phyloP scores from a whole-genome alignment of 2,113 vertebrate species.

The Plectropomus leopardus region DNA sequence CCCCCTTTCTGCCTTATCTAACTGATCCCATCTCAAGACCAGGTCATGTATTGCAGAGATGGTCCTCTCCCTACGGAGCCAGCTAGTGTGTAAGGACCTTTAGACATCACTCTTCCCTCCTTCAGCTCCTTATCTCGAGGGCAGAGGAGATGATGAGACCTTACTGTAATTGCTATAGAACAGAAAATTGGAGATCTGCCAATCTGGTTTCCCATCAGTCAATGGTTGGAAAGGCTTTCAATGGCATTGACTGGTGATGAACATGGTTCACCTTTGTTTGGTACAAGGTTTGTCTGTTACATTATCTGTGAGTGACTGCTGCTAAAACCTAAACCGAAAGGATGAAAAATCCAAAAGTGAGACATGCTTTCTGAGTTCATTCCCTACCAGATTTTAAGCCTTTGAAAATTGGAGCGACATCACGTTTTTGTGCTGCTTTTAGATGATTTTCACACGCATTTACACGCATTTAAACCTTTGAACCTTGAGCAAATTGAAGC shows the following conservation, averaged over 20 bases:
- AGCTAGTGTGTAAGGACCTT: slow-evolving; percentile 23
- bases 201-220: slow-evolving; percentile 66
- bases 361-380: background rate
- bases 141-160: slow-evolving; percentile 35
- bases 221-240: slow-evolving; percentile 46
- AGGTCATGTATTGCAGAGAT: slow-evolving; percentile 23
- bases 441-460: too few relatives aligned
- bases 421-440: too few relatives aligned
- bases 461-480: too few relatives aligned
- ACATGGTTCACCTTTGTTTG: slow-evolving; percentile 36
- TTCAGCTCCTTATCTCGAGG: slow-evolving; percentile 45
- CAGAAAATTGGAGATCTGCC: slow-evolving; percentile 58
- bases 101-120: slow-evolving; percentile 23
- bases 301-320: slow-evolving; percentile 16
- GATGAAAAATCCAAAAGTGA: background rate
- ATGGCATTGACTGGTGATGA: slow-evolving; percentile 27
- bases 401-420: too few relatives aligned
- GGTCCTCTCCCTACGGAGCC: slow-evolving; percentile 1
- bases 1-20: background rate
- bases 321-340: background rate
- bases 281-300: slow-evolving; percentile 18
- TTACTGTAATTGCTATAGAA: slow-evolving; percentile 63
- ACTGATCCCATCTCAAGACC: slow-evolving; percentile 34
- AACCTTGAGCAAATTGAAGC: too few relatives aligned
- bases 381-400: background rate